Evolutionary conservation across 2,113 vertebrate species (phyloP), one percentile per base, ranked within the genome.

Genomic region (Phodopus roborovskii): DNA sequence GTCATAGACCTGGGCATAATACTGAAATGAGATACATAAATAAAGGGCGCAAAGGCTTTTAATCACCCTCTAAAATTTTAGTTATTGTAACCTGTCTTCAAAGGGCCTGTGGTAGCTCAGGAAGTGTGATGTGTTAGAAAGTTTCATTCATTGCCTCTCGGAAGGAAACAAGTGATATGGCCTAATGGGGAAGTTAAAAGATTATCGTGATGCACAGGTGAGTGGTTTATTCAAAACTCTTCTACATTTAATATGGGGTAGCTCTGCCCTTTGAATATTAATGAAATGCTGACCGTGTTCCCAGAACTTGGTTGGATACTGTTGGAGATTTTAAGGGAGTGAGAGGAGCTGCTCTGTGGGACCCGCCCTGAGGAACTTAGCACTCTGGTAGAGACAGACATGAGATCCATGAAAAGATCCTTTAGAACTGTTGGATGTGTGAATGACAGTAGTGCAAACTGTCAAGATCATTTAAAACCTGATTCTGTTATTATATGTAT

Each of bases 401-500:
- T 97, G 82, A 96, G 94, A 93, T 84, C 28, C 11, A 12, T 92
- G 87, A 95, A 95, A 92, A 92, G 94, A 95, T 93, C 97, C 90
- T 79, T 93, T 83, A 92, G 89, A 86, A 88, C 96, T 87, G 33
- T 91, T 88, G 24, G 89, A 79, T 94, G n/a, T 93, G 82, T 97
- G 97, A 97, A 95, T 97, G 96, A 96, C 94, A 97, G 91, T 97
- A 78, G 95, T 96, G 16, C 94, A 97, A 98, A 96, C 97, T 98
- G 97, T 98, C 97, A 97, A 88, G 96, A 96, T 97, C 90, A 92
- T 95, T 97, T 96, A 96, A 96, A 97, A 96, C 77, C 94, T 96
- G 93, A 96, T 98, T 97, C 95, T 96, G 94, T 96, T 97, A 96
- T 97, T 98, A 97, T 97, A 97, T 96, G 97, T 97, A 96, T 98